Evolutionary conservation across 2,888 invertebrate genomes (phyloP), one percentile per base, ranked within the genome.

Genomic region (Apamea epomidion): DNA sequence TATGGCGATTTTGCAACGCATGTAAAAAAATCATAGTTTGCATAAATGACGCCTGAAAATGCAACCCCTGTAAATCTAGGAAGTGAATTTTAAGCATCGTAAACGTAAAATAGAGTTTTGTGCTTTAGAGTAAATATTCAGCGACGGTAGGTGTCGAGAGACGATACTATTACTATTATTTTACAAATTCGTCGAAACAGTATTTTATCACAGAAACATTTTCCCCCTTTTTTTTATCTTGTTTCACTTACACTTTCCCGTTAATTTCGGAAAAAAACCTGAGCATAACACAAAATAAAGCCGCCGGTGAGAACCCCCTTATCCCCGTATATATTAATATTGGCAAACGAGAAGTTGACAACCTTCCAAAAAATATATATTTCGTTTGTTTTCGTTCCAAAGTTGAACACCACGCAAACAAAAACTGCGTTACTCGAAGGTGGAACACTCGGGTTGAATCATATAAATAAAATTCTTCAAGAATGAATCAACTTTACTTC

Each of bases 311-410:
- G 89, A 88, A 86, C 83, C 77, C 87, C 77, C 88, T 90, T 91
- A 90, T 90, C 89, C 88, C 83, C 87, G 88, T 91, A 91, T 91
- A 90, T 91, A 91, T 91, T 91, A 92, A 92, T 92, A 93, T 92
- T 91, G 90, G 89, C 91, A 89, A 91, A 92, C 90, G 91, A 91
- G 92, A 92, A 93, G 90, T 93, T 94, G 93, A 92, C 92, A 93
- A 91, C 90, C 92, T 92, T 92, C 93, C 92, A 93, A 93, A 93
- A 92, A 92, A 92, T 87, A 90, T 90, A 89, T 87, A 87, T 88
- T 87, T 87, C 84, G 90, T 90, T 89, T 91, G 90, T 92, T 92
- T 91, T 91, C 87, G 77, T 91, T 86, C 85, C 80, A 87, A 79
- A 80, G 69, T 86, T 83, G 76, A 89, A 90, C 80, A 83, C 84